These are phyloP conservation scores for Lasioglossum vierecki DNA, from an alignment of 2,888 invertebrate genomes.

Conservation along the genomic window DNA sequence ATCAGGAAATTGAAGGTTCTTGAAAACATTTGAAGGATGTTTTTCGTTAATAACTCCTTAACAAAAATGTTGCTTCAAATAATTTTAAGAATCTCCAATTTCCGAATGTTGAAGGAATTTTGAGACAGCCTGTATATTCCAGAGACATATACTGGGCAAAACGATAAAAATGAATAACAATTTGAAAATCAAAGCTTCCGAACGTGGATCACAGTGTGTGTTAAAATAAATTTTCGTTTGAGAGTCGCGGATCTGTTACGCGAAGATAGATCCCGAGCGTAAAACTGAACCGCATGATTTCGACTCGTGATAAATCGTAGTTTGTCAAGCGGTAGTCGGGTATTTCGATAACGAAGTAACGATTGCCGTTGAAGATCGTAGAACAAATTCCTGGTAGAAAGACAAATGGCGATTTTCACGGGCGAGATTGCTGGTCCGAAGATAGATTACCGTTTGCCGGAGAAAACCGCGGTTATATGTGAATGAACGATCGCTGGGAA, in stretches of 20 bases:
- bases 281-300: background rate
- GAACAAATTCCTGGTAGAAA: background rate
- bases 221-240: background rate
- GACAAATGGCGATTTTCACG: background rate
- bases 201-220: too few relatives aligned
- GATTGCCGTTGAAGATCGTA: background rate
- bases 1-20: too few relatives aligned
- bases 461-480: background rate
- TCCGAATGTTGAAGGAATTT: too few relatives aligned
- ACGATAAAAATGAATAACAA: too few relatives aligned
- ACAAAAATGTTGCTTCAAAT: too few relatives aligned
- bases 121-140: background rate
- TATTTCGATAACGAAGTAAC: constrained; percentile 4
- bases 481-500: background rate
- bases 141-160: background rate
- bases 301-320: background rate
- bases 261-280: background rate
- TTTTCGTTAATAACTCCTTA: too few relatives aligned
- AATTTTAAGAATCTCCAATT: too few relatives aligned
- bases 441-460: background rate
- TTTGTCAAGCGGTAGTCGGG: background rate
- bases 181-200: too few relatives aligned
- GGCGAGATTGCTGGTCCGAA: background rate
- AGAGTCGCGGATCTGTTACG: background rate
- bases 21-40: too few relatives aligned